Conservation (phyloP, 1,140 invertebrate species). For the Drosophila paulistorum region DNA sequence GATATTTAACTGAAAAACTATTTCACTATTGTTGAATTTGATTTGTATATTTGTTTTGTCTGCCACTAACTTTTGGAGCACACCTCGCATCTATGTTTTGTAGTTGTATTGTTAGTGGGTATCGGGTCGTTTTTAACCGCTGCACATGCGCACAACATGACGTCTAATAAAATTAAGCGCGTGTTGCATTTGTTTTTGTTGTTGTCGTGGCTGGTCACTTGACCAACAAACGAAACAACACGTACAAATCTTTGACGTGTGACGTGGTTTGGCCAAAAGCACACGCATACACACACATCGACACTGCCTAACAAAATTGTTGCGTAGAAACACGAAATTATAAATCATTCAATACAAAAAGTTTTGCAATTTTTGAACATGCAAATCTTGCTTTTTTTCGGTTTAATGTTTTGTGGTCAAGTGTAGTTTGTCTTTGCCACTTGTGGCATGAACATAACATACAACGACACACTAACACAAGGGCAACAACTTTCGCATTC, state of each 20-base stretch:
- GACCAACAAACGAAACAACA: slow-evolving; percentile 80
- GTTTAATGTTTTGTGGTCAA: slow-evolving; percentile 16
- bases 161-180: slow-evolving; percentile 79
- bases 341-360: not conserved
- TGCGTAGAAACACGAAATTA: not conserved
- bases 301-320: slow-evolving; percentile 37
- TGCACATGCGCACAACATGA: slow-evolving; percentile 76
- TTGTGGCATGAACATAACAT: slow-evolving; percentile 65
- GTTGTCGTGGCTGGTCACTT: slow-evolving; percentile 62
- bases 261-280: slow-evolving; percentile 58
- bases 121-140: slow-evolving; percentile 53
- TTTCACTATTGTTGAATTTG: too few relatives aligned
- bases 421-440: slow-evolving; percentile 65
- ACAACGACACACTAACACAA: slow-evolving; percentile 66
- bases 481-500: slow-evolving; percentile 82
- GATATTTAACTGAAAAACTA: too few relatives aligned
- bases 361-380: not conserved
- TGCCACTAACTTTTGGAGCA: too few relatives aligned
- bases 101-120: slow-evolving; percentile 43
- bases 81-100: slow-evolving; percentile 21
- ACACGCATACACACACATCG: slow-evolving; percentile 9
- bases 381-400: not conserved
- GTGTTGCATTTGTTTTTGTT: slow-evolving; percentile 70
- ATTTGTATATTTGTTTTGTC: too few relatives aligned
- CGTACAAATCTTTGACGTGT: slow-evolving; percentile 75